Percentiles rank a stretch among this genome's conserved stretches.
Conservation (phyloP, 2,888 invertebrate species). For the Candidula unifasciata region DNA sequence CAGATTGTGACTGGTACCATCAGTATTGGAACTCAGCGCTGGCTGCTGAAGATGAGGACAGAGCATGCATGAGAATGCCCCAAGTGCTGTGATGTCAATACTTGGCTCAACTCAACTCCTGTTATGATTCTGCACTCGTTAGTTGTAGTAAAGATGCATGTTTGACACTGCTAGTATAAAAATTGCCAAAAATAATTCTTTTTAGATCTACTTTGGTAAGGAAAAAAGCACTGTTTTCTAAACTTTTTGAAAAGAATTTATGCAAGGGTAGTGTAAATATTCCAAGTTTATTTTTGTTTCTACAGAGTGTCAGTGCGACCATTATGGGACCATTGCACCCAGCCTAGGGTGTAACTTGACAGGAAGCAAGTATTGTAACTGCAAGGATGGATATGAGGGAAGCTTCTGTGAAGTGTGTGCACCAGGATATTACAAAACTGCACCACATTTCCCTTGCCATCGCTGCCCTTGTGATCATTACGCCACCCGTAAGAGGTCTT, state of each 20-base stretch:
- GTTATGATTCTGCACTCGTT: too few relatives aligned
- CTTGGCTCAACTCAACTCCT: too few relatives aligned
- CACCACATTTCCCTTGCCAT: conserved; percentile 63
- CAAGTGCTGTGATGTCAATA: too few relatives aligned
- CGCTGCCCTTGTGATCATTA: conserved; percentile 65
- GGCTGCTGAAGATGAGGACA: too few relatives aligned
- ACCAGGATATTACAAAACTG: conserved; percentile 63
- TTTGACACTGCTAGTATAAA: too few relatives aligned
- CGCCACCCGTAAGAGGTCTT: conserved; percentile 58
- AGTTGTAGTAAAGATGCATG: too few relatives aligned
- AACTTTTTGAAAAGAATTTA: background rate
- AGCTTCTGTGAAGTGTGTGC: conserved; percentile 69
- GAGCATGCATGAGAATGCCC: too few relatives aligned
- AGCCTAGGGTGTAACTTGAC: background rate
- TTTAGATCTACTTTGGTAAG: too few relatives aligned
- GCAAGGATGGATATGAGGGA: conserved; percentile 63
- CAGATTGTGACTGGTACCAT: too few relatives aligned
- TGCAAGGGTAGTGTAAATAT: background rate
- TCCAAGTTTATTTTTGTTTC: background rate
- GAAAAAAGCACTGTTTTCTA: background rate
- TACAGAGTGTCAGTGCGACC: background rate
- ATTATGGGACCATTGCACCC: background rate
- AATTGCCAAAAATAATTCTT: too few relatives aligned
- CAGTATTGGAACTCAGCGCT: too few relatives aligned
- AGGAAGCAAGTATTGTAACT: conserved; percentile 58